Evolutionary conservation across 2,797 vertebrate species (phyloP), one percentile per base, ranked within the genome.

Genomic region (Hydrolagus colliei): DNA sequence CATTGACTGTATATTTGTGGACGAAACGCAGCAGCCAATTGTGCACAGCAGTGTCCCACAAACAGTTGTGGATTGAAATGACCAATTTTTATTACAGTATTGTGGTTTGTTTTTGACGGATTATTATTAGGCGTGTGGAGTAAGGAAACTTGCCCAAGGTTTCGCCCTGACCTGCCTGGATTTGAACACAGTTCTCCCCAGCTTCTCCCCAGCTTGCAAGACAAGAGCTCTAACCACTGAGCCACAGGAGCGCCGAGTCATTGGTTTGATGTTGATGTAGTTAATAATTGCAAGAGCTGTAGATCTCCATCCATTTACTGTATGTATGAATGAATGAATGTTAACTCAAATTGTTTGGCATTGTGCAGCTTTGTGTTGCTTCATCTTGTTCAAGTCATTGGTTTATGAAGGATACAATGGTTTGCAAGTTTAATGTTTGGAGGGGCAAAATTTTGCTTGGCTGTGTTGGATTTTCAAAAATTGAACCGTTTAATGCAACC

Each of bases 391-490:
- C 74, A 67, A 62, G 11, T 68, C 1, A 41, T 82, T 68, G 27
- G 18, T 82, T 82, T 68, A 18, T 82, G 5, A 1, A 82, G 9
- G 63, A 32, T 12, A 77, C 9, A 35, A 68, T 32, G 18, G 65
- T 82, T 79, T 79, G n/a, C n/a, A 2, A 79, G 16, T 77, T 59
- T 16, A 41, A 35, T 41, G 2, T 11, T 68, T 41, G 20, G 35
- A 41, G 68, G 22, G 78, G 32, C 62, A 65, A 79, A 22, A 63
- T 62, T 32, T 63, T 27, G 22, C 14, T 35, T 80, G 32, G 68
- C 35, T 84, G 20, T 41, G 65, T 84, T 68, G 27, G 9, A 80
- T 80, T 80, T 63, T 80, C 13, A 80, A 27, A 80, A 8, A 80
- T 65, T 80, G 12, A 32, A 84, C 67, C n/a, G n/a, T n/a, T n/a